Evolutionary conservation across 2,113 vertebrate species (phyloP).

Genomic region (Desmodus rotundus): DNA sequence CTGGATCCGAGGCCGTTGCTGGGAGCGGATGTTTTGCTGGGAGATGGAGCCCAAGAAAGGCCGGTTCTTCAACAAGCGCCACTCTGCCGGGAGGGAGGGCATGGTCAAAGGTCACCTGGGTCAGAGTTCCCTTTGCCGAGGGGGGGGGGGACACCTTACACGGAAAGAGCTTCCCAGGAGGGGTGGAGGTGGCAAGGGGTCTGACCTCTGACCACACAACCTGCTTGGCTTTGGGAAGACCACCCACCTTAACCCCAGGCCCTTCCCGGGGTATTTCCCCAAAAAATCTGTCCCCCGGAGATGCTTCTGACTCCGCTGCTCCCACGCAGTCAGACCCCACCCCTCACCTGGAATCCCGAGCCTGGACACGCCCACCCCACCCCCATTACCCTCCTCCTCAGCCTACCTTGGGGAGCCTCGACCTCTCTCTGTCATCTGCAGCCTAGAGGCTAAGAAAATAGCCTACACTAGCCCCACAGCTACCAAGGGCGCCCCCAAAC

Average conservation of each 20-base stretch:
- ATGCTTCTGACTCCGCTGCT: not conserved
- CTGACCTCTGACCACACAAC: no score
- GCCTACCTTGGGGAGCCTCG: not conserved
- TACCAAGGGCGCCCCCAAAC: not conserved
- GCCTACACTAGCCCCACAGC: not conserved
- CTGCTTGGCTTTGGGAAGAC: not conserved
- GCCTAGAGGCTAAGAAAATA: not conserved
- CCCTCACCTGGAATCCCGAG: not conserved
- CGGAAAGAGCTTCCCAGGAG: rapidly evolving
- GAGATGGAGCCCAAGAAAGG: conserved; percentile 87
- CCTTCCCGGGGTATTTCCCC: not conserved
- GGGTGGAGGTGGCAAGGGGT: rapidly evolving
- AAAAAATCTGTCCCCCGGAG: not conserved
- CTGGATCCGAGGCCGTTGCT: conserved; percentile 86
- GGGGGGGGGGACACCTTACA: no score
- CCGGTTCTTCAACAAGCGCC: conserved; percentile 89
- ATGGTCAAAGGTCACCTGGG: not conserved
- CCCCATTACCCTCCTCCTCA: not conserved
- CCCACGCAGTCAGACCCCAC: not conserved
- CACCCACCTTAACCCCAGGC: not conserved
- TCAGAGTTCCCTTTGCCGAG: not conserved
- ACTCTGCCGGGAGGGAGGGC: conserved; percentile 76
- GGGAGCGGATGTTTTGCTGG: conserved; percentile 89
- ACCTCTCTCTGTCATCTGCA: not conserved
- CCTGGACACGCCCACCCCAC: not conserved